Base-by-base conservation (phyloP, 2,113 vertebrate genomes). In the Misgurnus mizolepis region DNA sequence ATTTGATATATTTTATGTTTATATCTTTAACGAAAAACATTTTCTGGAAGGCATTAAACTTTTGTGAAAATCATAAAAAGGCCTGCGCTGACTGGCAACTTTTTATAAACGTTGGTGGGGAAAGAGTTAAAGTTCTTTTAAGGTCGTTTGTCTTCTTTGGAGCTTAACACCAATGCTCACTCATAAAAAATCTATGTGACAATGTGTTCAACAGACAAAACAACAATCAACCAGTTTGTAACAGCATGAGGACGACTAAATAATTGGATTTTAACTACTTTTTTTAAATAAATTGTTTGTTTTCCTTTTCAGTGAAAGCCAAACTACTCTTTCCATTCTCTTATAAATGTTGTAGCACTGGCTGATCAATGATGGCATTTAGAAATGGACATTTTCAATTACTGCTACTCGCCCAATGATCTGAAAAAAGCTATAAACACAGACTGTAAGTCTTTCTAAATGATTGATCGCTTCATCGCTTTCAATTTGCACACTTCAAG, bases 361-460 rank as follows among this genome's bases (percentile, higher is more conserved):
- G 6, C 41, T 45, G 77, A 79, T 70, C 67, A 69, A 69, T 70
- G 77, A 53, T 58, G 43, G 7, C 22, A 69, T 79, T 79, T 79
- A 58, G 68, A 69, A 69, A 49, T 62, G 18, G 66, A 61, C 53
- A 69, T 47, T 79, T 60, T 79, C 47, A 69, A 47, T 69, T 69
- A 79, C 55, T 61, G 66, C 55, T n/a, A 50, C 67, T 17, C 47
- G 49, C n/a, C 18, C 64, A 47, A 22, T 76, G 61, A 76, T 65
- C 45, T 65, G 43, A 65, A 22, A 22, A 65, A 18, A 50, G 61
- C 58, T 62, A 34, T 34, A 43, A 76, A 49, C 58, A 64, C 56
- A 2, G 56, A 49, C 41, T 9, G 49, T 27, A n/a, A 69, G 67
- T 11, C 43, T 9, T 41, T 70, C 41, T 70, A 70, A 79, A 50